phyloP scores from a whole-genome alignment of 2,888 invertebrate species.

The Zele albiditarsus region DNA sequence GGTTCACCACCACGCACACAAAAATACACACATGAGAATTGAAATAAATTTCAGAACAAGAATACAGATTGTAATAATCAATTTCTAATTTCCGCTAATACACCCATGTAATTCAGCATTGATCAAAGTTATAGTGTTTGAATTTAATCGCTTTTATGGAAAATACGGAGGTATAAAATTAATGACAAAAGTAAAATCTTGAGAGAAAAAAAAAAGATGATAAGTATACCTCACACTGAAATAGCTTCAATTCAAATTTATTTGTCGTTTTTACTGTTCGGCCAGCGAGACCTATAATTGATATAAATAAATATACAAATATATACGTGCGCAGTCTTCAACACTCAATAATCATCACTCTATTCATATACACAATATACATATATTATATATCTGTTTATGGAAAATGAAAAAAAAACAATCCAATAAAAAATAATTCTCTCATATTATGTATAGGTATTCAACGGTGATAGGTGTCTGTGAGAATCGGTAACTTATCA shows the following conservation, averaged over 20 bases:
- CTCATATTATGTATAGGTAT: neutral
- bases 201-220: too few relatives aligned
- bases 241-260: neutral
- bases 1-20: too few relatives aligned
- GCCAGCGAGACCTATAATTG: neutral
- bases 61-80: neutral
- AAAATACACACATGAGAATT: neutral
- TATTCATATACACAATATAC: neutral
- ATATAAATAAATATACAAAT: neutral
- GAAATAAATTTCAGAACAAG: neutral
- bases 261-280: neutral
- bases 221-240: too few relatives aligned
- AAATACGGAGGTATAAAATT: neutral
- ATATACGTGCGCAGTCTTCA: neutral
- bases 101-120: too few relatives aligned
- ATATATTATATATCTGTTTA: neutral
- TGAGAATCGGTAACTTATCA: slow-evolving; percentile 31
- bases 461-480: slow-evolving; percentile 23
- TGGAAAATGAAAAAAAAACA: neutral
- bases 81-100: too few relatives aligned
- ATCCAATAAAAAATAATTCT: neutral
- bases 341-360: neutral
- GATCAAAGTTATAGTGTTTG: too few relatives aligned
- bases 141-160: neutral
- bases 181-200: too few relatives aligned